Conservation (phyloP, 2,113 vertebrate genomes). For the Xenopus borealis region DNA sequence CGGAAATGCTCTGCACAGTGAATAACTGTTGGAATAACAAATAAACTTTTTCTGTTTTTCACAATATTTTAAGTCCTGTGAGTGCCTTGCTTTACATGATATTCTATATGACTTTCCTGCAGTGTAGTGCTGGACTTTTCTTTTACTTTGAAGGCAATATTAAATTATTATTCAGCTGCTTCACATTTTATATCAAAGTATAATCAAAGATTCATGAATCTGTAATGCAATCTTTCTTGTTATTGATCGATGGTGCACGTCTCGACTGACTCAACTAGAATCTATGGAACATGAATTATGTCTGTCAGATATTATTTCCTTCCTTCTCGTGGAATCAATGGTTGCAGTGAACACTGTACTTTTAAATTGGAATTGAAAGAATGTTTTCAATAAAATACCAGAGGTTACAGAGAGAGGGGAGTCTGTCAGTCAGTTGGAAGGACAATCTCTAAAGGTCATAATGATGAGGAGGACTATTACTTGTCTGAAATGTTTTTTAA, state of each 20-base stretch:
- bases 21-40: too few relatives aligned
- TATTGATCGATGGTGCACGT: constrained; percentile 30
- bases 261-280: constrained; percentile 29
- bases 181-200: constrained; percentile 39
- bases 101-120: too few relatives aligned
- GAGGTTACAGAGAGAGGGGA: constrained; percentile 9
- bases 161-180: constrained; percentile 42
- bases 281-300: constrained; percentile 43
- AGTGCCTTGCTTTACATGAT: too few relatives aligned
- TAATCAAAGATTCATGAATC: constrained; percentile 44
- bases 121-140: constrained; percentile 22
- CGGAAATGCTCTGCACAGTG: too few relatives aligned
- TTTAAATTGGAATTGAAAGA: constrained; percentile 36
- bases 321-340: constrained; percentile 33
- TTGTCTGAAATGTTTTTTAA: neutral
- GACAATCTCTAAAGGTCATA: constrained; percentile 21
- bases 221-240: constrained; percentile 44
- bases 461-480: neutral
- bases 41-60: too few relatives aligned
- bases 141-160: constrained; percentile 21
- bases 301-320: constrained; percentile 43
- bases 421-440: constrained; percentile 31
- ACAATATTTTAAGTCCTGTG: too few relatives aligned
- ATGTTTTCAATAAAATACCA: constrained; percentile 32
- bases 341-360: constrained; percentile 32